Base-by-base conservation (phyloP, 2,888 invertebrate species). In the Buathra laborator region DNA sequence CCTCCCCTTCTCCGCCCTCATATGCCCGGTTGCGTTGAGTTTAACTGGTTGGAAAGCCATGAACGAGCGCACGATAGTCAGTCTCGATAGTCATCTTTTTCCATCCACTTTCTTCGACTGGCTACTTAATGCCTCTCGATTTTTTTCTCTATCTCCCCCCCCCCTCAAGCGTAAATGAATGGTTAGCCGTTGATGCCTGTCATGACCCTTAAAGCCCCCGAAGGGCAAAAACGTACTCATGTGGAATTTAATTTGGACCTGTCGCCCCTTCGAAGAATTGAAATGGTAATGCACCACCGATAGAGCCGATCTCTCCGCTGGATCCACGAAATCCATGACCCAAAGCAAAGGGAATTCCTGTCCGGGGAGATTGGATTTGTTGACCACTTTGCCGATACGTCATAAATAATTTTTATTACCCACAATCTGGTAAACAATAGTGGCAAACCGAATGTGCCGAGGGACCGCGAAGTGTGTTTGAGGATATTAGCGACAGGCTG, bases 211-310 rank as follows among this genome's bases (percentile, higher is more conserved):
- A 37, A n/a, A 4, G 5, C 51, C 44, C 53, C 67, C 80, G 59
- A 48, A 53, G 76, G 80, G 37, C 64, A 37, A 66, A 68, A 67
- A 72, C n/a, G 59, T 76, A 68, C 80, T 79, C 80, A 59, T 51
- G 85, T 80, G 64, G 85, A 83, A 84, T 83, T 85, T 85, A 82
- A 85, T 85, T 85, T 82, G 76, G 68, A 83, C 83, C 85, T 83
- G 80, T 85, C 85, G 79, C 76, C 62, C 43, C 64, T 10, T 78
- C 53, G 53, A 59, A 76, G 76, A 72, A 83, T 83, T 77, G 85
- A 83, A 80, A 85, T 85, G 85, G 76, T 85, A 85, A 85, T 85
- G 85, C 48, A 56, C 68, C 77, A 72, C 72, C 85, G 72, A 83
- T 83, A 80, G 76, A 85, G 82, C 82, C 37, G 37, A 37, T 37